These are phyloP conservation scores for Nemoura dubitans DNA, from an alignment of 2,888 invertebrate species.

Conservation along the genomic window DNA sequence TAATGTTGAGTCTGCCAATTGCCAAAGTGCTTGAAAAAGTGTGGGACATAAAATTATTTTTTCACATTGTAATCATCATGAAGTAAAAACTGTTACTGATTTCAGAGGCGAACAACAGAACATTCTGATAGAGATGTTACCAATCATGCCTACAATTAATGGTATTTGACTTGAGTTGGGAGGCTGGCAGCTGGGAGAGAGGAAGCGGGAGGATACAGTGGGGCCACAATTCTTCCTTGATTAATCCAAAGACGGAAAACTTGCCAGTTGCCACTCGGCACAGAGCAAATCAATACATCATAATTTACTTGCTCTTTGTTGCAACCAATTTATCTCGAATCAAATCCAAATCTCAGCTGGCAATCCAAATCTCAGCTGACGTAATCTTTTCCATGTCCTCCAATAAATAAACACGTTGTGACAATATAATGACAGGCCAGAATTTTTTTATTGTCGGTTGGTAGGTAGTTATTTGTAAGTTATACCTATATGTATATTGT, in stretches of 20 bases:
- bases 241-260: not conserved
- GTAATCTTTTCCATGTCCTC: constrained; percentile 7
- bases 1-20: not conserved
- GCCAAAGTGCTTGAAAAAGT: not conserved
- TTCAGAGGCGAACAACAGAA: not conserved
- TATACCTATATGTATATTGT: not conserved
- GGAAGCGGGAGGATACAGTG: not conserved
- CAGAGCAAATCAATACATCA: not conserved
- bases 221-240: not conserved
- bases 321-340: not conserved
- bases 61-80: not conserved
- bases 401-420: not conserved
- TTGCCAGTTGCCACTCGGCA: not conserved
- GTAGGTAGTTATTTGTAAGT: constrained; percentile 5
- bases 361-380: not conserved
- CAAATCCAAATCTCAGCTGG: not conserved
- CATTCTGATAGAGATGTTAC: not conserved
- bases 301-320: constrained; percentile 2
- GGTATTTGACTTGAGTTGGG: not conserved
- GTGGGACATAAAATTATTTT: not conserved
- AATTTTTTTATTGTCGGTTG: not conserved
- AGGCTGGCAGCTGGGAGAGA: not conserved
- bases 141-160: not conserved
- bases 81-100: not conserved
- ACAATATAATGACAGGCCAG: constrained; percentile 7